Conservation (phyloP, 2,113 vertebrate species). For the Phylloscopus trochiloides region DNA sequence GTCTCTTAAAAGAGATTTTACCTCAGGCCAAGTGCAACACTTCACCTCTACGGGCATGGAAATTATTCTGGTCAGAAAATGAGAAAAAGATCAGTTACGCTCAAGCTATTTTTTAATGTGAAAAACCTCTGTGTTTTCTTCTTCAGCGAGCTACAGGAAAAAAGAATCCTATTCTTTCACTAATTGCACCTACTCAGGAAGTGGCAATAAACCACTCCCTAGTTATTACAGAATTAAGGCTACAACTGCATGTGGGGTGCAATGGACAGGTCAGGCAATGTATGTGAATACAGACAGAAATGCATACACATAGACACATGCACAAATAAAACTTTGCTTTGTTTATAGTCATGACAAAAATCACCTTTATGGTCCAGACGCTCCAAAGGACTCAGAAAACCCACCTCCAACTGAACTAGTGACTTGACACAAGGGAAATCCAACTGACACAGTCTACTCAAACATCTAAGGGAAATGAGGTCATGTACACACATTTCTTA, state of each 20-base stretch:
- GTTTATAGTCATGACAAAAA: background rate
- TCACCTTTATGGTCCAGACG: background rate
- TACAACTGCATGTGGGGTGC: background rate
- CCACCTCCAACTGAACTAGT: background rate
- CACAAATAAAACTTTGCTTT: background rate
- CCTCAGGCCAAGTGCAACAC: background rate
- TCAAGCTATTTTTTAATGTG: background rate
- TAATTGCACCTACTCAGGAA: background rate
- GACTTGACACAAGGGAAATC: background rate
- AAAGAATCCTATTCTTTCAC: background rate
- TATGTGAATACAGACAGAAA: background rate
- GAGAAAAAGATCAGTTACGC: background rate
- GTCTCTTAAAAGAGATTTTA: background rate
- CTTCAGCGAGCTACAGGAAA: background rate
- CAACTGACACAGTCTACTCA: background rate
- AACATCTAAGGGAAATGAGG: background rate
- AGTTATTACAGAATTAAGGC: background rate
- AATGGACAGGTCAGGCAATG: background rate
- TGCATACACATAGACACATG: background rate
- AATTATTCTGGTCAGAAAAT: background rate
- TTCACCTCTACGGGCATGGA: fast-evolving
- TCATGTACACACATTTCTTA: background rate
- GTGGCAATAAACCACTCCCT: background rate
- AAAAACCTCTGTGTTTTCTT: background rate
- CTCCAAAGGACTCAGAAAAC: background rate